A percentile compares a stretch with the other conserved stretches of the same genome.
phyloP scores from a whole-genome alignment of 2,797 vertebrate species.

The Tolypeutes matacus region DNA sequence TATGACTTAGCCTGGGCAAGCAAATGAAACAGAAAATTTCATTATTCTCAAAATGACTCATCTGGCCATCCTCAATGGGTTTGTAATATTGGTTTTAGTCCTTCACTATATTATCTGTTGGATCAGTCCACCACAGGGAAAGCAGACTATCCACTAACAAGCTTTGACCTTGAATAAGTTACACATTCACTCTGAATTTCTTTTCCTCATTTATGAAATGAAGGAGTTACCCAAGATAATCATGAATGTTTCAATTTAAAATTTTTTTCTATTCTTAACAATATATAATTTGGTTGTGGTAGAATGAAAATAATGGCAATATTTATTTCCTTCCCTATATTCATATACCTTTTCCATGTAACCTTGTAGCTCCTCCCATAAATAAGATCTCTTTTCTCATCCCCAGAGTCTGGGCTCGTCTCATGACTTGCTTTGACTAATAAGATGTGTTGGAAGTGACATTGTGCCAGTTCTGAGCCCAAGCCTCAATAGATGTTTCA shows the following conservation, averaged over 20 bases:
- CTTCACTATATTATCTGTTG: background rate
- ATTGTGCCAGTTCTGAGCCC: background rate
- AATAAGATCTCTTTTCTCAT: background rate
- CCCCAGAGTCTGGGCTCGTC: background rate
- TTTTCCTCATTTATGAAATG: background rate
- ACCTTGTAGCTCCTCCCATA: background rate
- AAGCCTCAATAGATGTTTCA: background rate
- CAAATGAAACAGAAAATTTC: background rate
- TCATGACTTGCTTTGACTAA: background rate
- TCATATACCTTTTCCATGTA: background rate
- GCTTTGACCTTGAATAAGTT: background rate
- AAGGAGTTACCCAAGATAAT: background rate
- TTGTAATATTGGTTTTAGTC: background rate
- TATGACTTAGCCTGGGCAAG: background rate
- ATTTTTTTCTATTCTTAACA: background rate
- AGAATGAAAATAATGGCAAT: background rate
- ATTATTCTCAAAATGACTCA: background rate
- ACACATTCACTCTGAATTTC: background rate
- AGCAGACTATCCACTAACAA: background rate
- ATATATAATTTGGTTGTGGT: background rate
- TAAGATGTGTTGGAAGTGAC: background rate
- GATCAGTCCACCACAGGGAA: background rate
- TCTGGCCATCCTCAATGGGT: rapidly evolving
- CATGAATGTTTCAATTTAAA: background rate
- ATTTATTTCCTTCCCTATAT: background rate